Conservation (phyloP, 1,140 invertebrate genomes). For the Neodiprion virginianus region DNA sequence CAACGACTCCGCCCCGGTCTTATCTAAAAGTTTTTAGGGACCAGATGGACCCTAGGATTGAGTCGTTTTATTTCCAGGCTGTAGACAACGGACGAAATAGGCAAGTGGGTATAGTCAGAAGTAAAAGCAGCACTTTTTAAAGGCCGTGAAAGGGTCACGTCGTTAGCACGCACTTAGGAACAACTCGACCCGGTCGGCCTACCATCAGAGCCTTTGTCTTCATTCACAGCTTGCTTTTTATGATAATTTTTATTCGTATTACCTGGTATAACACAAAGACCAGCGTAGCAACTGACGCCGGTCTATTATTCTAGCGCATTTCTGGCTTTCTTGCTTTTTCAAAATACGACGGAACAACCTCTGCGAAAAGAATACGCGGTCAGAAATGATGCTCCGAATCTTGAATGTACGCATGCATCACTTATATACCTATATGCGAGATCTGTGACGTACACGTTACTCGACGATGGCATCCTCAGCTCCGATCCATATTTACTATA, state of each 20-base stretch:
- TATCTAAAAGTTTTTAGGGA: neutral
- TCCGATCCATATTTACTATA: neutral
- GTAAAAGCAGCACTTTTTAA: neutral
- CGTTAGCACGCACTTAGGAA: constrained; percentile 22
- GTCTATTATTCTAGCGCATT: neutral
- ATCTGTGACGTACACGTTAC: neutral
- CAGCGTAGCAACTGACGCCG: neutral
- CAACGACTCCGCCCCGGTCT: neutral
- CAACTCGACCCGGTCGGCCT: neutral
- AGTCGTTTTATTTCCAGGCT: neutral
- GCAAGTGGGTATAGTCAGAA: neutral
- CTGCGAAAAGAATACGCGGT: too few species aligned
- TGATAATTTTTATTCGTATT: neutral
- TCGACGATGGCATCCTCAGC: neutral
- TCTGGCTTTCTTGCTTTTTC: too few species aligned
- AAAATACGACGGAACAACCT: too few species aligned
- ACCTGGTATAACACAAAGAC: neutral
- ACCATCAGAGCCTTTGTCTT: constrained; percentile 13
- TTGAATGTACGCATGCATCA: too few species aligned
- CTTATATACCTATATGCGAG: neutral
- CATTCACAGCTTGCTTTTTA: constrained; percentile 4
- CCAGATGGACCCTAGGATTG: neutral
- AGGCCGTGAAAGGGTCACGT: constrained; percentile 16
- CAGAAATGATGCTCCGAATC: too few species aligned
- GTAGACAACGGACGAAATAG: constrained; percentile 4